Percentiles rank a stretch among this genome's conserved stretches.
Conservation (phyloP, 2,888 invertebrate species). For the Caenorhabditis doughertyi region DNA sequence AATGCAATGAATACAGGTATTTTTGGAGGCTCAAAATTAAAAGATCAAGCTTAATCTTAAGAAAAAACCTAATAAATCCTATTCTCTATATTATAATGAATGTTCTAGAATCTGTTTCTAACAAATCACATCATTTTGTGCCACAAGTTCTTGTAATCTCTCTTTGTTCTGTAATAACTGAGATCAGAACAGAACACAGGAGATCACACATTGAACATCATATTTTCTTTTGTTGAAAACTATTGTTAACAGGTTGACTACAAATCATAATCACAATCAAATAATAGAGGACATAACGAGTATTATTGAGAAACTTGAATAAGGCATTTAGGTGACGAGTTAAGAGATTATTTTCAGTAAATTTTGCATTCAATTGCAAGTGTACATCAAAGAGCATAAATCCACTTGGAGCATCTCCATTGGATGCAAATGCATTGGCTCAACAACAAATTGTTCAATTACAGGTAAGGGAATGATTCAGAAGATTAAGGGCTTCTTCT, state of each 20-base stretch:
- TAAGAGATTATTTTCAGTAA: conserved; percentile 57
- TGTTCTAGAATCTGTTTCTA: neutral
- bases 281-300: neutral
- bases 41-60: neutral
- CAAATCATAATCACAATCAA: conserved; percentile 11
- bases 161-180: neutral
- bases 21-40: neutral
- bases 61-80: neutral
- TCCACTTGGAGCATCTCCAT: conserved; percentile 68
- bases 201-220: neutral
- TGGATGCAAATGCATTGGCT: conserved; percentile 77
- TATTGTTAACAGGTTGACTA: neutral
- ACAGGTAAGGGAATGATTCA: conserved; percentile 67
- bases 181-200: conserved; percentile 2
- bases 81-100: neutral
- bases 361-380: conserved; percentile 73
- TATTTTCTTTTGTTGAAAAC: neutral
- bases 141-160: neutral
- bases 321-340: conserved; percentile 18
- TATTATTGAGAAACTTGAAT: neutral
- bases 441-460: conserved; percentile 81
- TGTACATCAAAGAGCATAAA: conserved; percentile 70
- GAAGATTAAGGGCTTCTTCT: conserved; percentile 3
- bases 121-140: conserved; percentile 12
- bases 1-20: conserved; percentile 45